Conservation (phyloP, 2,113 vertebrate species). For the Eurypyga helias region DNA sequence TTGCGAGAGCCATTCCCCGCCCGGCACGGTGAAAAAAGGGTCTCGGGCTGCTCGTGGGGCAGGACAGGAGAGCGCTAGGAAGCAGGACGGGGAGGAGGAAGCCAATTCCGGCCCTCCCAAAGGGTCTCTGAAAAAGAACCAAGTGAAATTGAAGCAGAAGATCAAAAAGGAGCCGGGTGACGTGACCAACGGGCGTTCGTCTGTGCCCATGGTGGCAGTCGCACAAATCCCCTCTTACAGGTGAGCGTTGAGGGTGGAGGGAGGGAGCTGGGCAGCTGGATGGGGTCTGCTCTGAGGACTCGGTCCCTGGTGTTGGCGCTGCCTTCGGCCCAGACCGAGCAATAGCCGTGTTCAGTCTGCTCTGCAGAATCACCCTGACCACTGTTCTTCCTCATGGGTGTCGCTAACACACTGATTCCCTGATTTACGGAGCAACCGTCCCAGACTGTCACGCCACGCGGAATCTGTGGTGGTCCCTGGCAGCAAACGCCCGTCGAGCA, state of each 20-base stretch:
- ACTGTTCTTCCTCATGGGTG: no score
- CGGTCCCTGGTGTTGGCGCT: background rate
- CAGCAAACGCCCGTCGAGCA: background rate
- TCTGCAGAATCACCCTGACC: background rate
- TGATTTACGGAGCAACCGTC: background rate
- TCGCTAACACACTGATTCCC: no score
- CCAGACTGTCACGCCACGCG: background rate
- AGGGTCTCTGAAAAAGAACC: conserved; percentile 78
- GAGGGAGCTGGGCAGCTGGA: background rate
- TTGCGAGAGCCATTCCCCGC: conserved; percentile 90
- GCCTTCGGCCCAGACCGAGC: background rate
- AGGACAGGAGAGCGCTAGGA: conserved; percentile 75
- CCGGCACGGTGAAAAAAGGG: conserved; percentile 62
- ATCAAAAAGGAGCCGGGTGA: conserved; percentile 83
- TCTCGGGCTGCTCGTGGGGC: background rate
- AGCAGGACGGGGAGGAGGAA: conserved; percentile 76
- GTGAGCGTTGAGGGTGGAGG: conserved; percentile 68
- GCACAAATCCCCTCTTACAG: conserved; percentile 91
- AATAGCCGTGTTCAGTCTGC: background rate
- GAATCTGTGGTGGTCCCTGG: background rate
- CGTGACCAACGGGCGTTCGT: conserved; percentile 31
- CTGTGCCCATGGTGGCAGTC: conserved; percentile 81
- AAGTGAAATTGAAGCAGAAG: conserved; percentile 85
- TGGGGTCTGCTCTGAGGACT: background rate
- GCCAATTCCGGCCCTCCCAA: conserved; percentile 33